Conservation (phyloP, 2,888 invertebrate species). For the Sisyra nigra region DNA sequence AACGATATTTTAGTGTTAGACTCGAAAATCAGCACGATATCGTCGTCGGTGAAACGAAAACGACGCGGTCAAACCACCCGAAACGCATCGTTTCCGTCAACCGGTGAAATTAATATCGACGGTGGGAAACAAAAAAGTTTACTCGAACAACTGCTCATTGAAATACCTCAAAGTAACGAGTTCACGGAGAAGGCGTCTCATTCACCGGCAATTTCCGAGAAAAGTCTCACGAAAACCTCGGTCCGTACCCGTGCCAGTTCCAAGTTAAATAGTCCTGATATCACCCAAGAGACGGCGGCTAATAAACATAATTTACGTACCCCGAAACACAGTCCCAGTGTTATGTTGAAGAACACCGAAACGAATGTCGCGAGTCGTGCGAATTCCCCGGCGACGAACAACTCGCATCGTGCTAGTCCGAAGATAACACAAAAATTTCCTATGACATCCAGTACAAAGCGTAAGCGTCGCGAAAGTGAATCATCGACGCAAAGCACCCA, state of each 20-base stretch:
- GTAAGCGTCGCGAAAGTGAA: constrained; percentile 67
- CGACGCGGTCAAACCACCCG: constrained; percentile 12
- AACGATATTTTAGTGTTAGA: constrained; percentile 3
- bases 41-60: constrained; percentile 10
- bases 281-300: constrained; percentile 9
- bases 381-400: constrained; percentile 25
- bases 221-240: constrained; percentile 27
- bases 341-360: constrained; percentile 17
- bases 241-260: constrained; percentile 47
- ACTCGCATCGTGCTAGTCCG: constrained; percentile 24
- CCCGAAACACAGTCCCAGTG: constrained; percentile 30
- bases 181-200: constrained; percentile 29
- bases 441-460: constrained; percentile 33
- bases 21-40: background rate
- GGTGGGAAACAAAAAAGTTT: constrained; percentile 34
- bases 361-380: constrained; percentile 21
- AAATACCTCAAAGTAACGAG: constrained; percentile 49
- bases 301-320: constrained; percentile 30
- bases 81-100: constrained; percentile 11
- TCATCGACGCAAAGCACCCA: constrained; percentile 48
- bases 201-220: constrained; percentile 31
- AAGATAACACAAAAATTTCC: constrained; percentile 15
- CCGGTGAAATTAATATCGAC: background rate
- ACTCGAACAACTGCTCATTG: constrained; percentile 66
- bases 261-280: constrained; percentile 47